Base-by-base conservation (phyloP, 2,888 invertebrate genomes). In the Alloplasta piceator region DNA sequence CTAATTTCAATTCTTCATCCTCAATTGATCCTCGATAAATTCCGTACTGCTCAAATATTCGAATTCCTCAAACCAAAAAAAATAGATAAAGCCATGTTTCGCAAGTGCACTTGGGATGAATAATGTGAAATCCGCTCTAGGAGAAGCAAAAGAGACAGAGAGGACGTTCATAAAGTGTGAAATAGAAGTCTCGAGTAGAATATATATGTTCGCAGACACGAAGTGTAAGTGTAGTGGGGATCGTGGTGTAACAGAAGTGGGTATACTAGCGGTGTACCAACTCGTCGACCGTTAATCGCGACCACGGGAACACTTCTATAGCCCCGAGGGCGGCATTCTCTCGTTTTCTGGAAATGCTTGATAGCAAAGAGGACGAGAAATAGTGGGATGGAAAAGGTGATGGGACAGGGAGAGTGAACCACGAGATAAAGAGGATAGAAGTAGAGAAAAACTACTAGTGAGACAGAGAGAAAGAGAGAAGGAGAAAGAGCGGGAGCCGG, bases 211-310 rank as follows among this genome's bases (percentile, higher is more conserved):
- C 12, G 4, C 50, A n/a, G 50, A 50, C 41, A 12, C 52, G 1
- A 16, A 52, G 5, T 38, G 41, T 63, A 39, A 66, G 39, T 52
- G 26, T 1, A 26, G 26, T 3, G 26, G 26, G 26, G 26, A 26
- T 26, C 26, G 26, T 26, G 26, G 26, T 26, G 48, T 52, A 61
- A 61, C 9, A 72, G 61, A 72, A 43, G 71, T 41, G 41, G 39
- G 14, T 9, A 10, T n/a, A 52, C 12, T 43, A 14, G 41, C n/a
- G 26, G 41, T 56, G 38, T 56, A 64, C 38, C 38, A 64, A 39
- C 74, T 48, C 61, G 58, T 48, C 10, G 48, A 60, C 46, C 73
- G 48, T 74, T 74, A 68, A 78, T 74, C 78, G 68, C 56, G 43
- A 78, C 67, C 48, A 64, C 26, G 48, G 46, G 48, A 66, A 16